phyloP scores from a whole-genome alignment of 2,113 vertebrate species.

The Cheirogaleus medius region DNA sequence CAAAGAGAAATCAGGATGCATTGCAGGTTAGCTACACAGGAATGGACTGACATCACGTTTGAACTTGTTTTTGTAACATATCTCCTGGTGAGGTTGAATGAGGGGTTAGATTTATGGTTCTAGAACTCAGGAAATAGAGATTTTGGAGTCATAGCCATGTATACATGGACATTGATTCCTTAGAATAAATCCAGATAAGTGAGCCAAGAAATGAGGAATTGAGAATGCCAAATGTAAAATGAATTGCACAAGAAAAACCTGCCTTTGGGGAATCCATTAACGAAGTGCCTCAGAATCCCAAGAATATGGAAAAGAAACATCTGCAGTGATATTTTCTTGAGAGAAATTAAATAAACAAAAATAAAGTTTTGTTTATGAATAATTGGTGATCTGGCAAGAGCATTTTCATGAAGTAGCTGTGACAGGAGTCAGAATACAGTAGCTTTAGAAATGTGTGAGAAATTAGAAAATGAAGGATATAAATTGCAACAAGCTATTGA shows the following conservation, averaged over 20 bases:
- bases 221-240: neutral
- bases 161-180: neutral
- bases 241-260: neutral
- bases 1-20: neutral
- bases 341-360: neutral
- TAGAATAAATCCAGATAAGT: neutral
- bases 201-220: neutral
- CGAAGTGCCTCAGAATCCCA: neutral
- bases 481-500: neutral
- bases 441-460: neutral
- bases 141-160: neutral
- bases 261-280: neutral
- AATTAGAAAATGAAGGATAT: neutral
- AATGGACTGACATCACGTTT: neutral
- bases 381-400: neutral
- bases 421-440: neutral
- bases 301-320: neutral
- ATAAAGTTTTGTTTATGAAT: neutral
- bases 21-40: neutral
- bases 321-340: neutral
- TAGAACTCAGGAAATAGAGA: neutral
- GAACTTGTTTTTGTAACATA: neutral
- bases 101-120: neutral
- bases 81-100: neutral
- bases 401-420: neutral